A percentile compares a stretch with the other conserved stretches of the same genome.
Conservation (phyloP, 2,797 vertebrate species). For the Dendrocincla fuliginosa region DNA sequence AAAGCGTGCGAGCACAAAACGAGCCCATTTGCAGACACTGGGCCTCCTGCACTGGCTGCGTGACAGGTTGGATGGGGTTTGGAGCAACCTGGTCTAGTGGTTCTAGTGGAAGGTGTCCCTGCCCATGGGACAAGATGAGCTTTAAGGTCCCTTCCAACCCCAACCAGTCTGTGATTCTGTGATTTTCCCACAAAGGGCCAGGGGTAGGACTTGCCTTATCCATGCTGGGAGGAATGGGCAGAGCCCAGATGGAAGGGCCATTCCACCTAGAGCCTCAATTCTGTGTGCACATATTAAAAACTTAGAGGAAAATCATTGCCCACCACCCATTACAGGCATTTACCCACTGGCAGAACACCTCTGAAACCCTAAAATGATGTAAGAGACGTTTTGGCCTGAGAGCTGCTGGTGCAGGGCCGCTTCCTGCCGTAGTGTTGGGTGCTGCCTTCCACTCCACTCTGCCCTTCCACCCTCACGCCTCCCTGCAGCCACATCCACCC, state of each 20-base stretch:
- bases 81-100: background rate
- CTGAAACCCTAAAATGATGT: background rate
- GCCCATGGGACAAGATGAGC: background rate
- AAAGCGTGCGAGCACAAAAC: background rate
- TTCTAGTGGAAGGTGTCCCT: background rate
- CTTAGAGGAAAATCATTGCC: background rate
- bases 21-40: rapidly evolving
- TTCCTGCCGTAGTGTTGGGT: background rate
- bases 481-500: background rate
- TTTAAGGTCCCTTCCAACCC: background rate
- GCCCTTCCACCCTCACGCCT: background rate
- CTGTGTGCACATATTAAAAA: background rate
- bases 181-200: background rate
- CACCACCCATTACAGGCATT: rapidly evolving
- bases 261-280: background rate
- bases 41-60: background rate
- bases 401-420: rapidly evolving
- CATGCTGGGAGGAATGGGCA: background rate
- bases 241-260: background rate
- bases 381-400: background rate
- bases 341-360: background rate
- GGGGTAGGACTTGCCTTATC: background rate
- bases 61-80: background rate
- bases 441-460: background rate
- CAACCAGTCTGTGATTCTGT: background rate